Evolutionary conservation across 1,140 invertebrate genomes (phyloP).

Genomic region (Daktulosphaira vitifoliae): DNA sequence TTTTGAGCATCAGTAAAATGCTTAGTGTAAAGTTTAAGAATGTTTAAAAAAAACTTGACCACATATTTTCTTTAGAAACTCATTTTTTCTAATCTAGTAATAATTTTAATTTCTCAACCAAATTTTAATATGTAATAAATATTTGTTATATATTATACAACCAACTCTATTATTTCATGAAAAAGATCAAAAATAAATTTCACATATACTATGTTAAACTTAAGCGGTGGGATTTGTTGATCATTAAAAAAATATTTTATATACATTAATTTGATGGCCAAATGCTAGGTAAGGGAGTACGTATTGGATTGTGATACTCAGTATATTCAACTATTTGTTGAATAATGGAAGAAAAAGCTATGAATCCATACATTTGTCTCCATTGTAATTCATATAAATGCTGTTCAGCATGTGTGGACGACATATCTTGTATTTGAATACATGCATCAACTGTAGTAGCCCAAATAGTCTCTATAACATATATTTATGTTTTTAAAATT

Average conservation of each 20-base stretch:
- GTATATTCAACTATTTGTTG: constrained; percentile 38
- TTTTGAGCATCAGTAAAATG: too few species aligned
- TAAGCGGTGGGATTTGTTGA: constrained; percentile 12
- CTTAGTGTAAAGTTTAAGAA: too few species aligned
- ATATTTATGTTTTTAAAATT: neutral
- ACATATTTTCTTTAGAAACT: too few species aligned
- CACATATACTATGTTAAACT: neutral
- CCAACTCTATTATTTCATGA: too few species aligned
- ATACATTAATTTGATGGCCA: constrained; percentile 23
- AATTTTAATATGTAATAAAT: too few species aligned
- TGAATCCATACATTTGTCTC: constrained; percentile 39
- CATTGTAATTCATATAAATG: constrained; percentile 39
- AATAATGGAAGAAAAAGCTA: constrained; percentile 36
- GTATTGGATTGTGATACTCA: constrained; percentile 7
- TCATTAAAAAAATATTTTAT: constrained; percentile 9
- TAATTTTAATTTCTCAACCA: too few species aligned
- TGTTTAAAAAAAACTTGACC: too few species aligned
- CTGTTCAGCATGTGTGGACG: constrained; percentile 36
- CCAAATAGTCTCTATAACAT: constrained; percentile 41
- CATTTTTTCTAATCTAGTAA: too few species aligned
- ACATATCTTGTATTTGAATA: constrained; percentile 40
- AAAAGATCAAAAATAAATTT: too few species aligned
- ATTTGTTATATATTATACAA: too few species aligned
- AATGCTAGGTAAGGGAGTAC: constrained; percentile 19
- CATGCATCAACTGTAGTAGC: constrained; percentile 40